These are phyloP conservation scores for Pseudochirops cupreus DNA, from an alignment of 2,797 vertebrate species.

Conservation along the genomic window DNA sequence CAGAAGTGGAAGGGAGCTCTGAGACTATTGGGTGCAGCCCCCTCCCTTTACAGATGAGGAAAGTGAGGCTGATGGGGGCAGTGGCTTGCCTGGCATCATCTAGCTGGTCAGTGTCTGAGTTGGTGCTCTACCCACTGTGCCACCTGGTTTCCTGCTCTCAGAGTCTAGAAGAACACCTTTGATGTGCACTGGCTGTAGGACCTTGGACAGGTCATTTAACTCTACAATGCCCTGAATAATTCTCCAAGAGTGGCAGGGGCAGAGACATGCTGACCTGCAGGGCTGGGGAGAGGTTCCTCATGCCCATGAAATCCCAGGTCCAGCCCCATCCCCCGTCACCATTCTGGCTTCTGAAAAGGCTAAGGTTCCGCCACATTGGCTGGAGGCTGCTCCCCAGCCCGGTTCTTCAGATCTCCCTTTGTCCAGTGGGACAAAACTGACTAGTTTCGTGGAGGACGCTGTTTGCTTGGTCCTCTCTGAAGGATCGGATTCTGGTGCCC, in stretches of 20 bases:
- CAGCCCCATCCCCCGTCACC: neutral
- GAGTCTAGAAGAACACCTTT: neutral
- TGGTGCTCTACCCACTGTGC: too few relatives aligned
- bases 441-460: neutral
- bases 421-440: neutral
- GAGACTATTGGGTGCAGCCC: neutral
- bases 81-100: too few relatives aligned
- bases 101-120: too few relatives aligned
- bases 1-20: too few relatives aligned
- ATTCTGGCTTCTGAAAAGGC: neutral
- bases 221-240: neutral
- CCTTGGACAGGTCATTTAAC: too few relatives aligned
- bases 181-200: neutral
- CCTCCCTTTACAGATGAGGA: too few relatives aligned
- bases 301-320: too few relatives aligned
- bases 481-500: neutral
- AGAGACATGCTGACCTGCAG: neutral
- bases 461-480: neutral
- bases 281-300: too few relatives aligned
- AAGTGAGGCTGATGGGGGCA: too few relatives aligned
- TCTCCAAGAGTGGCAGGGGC: neutral
- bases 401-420: neutral
- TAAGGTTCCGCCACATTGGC: accelerated
- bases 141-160: neutral
- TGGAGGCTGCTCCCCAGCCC: neutral